phyloP scores from a whole-genome alignment of 2,888 invertebrate species.

The Chorisops tibialis region DNA sequence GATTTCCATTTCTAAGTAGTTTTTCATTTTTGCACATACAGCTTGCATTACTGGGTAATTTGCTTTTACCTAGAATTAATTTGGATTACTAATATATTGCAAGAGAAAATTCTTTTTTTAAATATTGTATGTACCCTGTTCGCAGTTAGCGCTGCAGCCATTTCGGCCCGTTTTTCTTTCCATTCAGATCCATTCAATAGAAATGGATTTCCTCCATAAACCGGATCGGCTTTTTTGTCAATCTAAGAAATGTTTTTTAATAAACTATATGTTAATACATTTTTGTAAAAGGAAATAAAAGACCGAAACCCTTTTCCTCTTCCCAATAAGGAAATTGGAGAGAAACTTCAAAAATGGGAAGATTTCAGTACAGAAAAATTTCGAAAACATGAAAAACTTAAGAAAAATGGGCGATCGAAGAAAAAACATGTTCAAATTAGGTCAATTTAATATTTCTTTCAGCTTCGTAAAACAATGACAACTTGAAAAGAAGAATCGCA shows the following conservation, averaged over 20 bases:
- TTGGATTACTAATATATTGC: not conserved
- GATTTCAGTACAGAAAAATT: too few species aligned
- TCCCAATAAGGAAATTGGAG: too few species aligned
- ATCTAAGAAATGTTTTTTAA: slow-evolving; percentile 41
- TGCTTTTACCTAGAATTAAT: slow-evolving; percentile 47
- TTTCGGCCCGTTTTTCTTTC: slow-evolving; percentile 53
- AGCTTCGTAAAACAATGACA: not conserved
- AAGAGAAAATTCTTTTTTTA: too few species aligned
- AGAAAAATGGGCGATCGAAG: too few species aligned
- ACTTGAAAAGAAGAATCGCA: not conserved
- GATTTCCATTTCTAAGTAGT: slow-evolving; percentile 46
- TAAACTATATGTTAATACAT: too few species aligned
- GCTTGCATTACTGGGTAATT: slow-evolving; percentile 54
- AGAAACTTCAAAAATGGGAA: too few species aligned
- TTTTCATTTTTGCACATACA: slow-evolving; percentile 49
- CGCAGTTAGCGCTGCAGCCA: slow-evolving; percentile 55
- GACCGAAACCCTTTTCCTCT: too few species aligned
- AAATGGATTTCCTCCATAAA: slow-evolving; percentile 54
- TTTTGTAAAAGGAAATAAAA: too few species aligned
- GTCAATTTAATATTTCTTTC: too few species aligned
- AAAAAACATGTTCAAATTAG: too few species aligned
- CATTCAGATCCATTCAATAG: slow-evolving; percentile 52
- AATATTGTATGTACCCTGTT: slow-evolving; percentile 48
- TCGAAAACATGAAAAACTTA: too few species aligned
- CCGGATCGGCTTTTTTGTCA: slow-evolving; percentile 51